A percentile compares a stretch with the other conserved stretches of the same genome.
These are phyloP conservation scores for Calyptommatus sinebrachiatus DNA, from an alignment of 2,113 vertebrate species.

Conservation along the genomic window DNA sequence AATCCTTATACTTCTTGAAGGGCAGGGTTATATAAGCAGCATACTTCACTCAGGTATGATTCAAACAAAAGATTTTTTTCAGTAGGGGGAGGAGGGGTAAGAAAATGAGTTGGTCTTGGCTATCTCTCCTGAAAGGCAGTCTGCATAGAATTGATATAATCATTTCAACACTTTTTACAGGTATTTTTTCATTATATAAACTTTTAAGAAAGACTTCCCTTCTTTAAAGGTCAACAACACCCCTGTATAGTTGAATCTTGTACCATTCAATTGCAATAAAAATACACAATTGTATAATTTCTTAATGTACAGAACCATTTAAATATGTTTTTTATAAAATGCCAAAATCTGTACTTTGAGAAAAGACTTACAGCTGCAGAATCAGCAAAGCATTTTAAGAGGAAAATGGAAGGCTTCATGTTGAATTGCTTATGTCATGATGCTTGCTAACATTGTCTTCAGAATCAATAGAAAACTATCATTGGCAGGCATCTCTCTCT, in stretches of 20 bases:
- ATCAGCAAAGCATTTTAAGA: conserved; percentile 43
- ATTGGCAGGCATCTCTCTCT: conserved; percentile 23
- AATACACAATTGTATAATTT: background rate
- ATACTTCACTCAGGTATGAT: too few relatives aligned
- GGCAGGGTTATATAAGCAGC: too few relatives aligned
- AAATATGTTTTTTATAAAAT: background rate
- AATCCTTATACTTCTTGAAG: too few relatives aligned
- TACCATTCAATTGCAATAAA: background rate
- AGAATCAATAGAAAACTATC: conserved; percentile 41
- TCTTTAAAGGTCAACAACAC: background rate
- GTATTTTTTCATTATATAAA: background rate
- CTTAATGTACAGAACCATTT: background rate
- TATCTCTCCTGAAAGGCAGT: background rate
- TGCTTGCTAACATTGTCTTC: conserved; percentile 32
- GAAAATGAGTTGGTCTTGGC: too few relatives aligned
- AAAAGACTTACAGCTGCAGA: conserved; percentile 15
- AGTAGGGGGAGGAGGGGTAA: too few relatives aligned
- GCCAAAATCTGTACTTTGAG: background rate
- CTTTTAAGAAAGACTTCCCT: background rate
- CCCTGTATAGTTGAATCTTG: background rate
- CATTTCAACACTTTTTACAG: background rate
- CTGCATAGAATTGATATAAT: background rate
- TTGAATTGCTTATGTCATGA: conserved; percentile 33
- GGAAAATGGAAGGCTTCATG: conserved; percentile 23
- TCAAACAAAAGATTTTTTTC: too few relatives aligned